Conservation (phyloP, 1,140 invertebrate species). For the Halyomorpha halys region DNA sequence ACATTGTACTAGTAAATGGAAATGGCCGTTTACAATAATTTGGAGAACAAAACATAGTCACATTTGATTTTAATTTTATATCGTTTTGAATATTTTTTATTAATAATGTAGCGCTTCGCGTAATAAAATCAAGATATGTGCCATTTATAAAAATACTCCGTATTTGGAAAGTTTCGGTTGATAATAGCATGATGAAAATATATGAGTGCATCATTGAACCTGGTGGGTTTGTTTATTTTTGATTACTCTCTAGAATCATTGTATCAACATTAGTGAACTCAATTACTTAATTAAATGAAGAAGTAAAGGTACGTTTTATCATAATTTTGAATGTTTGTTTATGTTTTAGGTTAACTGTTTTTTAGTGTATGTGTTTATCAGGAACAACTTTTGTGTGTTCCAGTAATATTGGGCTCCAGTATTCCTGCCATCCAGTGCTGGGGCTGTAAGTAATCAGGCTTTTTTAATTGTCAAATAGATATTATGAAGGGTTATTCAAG, state of each 20-base stretch:
- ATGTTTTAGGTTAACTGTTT: slow-evolving; percentile 12
- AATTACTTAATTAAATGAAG: slow-evolving; percentile 12
- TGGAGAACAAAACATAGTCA: slow-evolving; percentile 21
- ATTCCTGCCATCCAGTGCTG: slow-evolving; percentile 25
- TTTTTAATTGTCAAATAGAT: background rate
- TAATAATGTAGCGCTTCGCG: slow-evolving; percentile 1
- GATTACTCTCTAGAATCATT: background rate
- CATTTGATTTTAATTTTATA: slow-evolving; percentile 13
- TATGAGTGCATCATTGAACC: slow-evolving; percentile 18
- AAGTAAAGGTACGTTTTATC: slow-evolving; percentile 1
- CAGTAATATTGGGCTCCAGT: slow-evolving; percentile 26
- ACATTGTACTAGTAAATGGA: slow-evolving; percentile 31
- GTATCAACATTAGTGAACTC: background rate
- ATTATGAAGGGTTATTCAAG: background rate
- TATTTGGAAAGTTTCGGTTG: background rate
- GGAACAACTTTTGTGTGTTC: slow-evolving; percentile 19
- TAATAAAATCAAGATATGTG: background rate
- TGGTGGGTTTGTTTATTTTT: slow-evolving; percentile 7
- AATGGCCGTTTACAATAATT: slow-evolving; percentile 30
- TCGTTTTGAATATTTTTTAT: slow-evolving; percentile 1
- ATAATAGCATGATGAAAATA: background rate
- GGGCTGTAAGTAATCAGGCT: slow-evolving; percentile 20
- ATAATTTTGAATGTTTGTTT: slow-evolving; percentile 22
- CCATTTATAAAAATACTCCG: background rate
- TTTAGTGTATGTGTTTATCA: slow-evolving; percentile 17